Base-by-base conservation (phyloP, 2,888 invertebrate species). In the Tachina fera region DNA sequence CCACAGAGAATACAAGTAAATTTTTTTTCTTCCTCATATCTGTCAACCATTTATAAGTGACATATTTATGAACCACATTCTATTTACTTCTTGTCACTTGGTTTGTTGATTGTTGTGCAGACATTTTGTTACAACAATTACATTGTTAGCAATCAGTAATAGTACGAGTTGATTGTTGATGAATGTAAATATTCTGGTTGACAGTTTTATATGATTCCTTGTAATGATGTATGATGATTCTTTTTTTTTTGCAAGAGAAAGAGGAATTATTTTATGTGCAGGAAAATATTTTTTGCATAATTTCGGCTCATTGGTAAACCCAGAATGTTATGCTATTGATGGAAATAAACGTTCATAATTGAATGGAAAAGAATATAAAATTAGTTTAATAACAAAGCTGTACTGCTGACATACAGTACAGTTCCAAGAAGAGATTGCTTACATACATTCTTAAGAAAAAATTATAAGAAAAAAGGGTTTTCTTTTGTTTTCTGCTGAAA, bases 181-280 rank as follows among this genome's bases (percentile, higher is more conserved):
- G 61, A 51, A 72, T 72, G 83, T 61, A 72, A 80, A 86, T 83
- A 68, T 41, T 71, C 67, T 86, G 79, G 31, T 56, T 86, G 86
- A 86, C 86, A 83, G 76, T 83, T 78, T 78, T 79, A 83, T 79
- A 72, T 67, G 76, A 86, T 80, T 83, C 68, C 72, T 71, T 72
- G 51, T 79, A 67, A 83, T 72, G 82, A 83, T 79, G 39, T 22
- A 51, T 51, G 67, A 6, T 31, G 5, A 31, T 31, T n/a, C n/a
- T n/a, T 31, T 2, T 6, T 31, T 14, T 67, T 31, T 67, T 67
- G 39, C 6, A 51, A 39, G 13, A 22, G 16, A 16, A 22, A 72
- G 9, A 56, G 43, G 9, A 41, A 65, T n/a, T 72, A 47, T 56
- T 47, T 63, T 56, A 9, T 51, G 19, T 39, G 39, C n/a, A 39